Evolutionary conservation across 2,113 vertebrate species (phyloP).

Genomic region (Prochilodus magdalenae): DNA sequence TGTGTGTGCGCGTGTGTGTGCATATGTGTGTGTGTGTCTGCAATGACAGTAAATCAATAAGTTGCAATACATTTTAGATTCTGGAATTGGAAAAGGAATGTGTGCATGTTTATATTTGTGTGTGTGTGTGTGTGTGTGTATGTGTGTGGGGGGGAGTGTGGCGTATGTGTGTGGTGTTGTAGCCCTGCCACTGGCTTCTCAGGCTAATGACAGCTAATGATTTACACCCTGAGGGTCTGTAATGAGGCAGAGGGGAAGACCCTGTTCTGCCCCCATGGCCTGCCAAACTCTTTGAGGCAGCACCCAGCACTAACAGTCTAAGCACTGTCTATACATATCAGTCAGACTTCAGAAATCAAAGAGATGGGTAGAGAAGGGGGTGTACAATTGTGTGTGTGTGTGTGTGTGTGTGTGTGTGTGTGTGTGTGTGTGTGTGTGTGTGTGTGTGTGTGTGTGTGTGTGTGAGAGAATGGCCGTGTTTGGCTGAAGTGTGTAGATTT

Average conservation of each 20-base stretch:
- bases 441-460: not conserved
- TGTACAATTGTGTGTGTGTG: not conserved
- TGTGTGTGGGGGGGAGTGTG: constrained; percentile 16
- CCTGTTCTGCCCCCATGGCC: constrained; percentile 30
- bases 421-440: constrained; percentile 1
- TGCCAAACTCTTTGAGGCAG: constrained; percentile 5
- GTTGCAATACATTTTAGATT: too few species aligned
- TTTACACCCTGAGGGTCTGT: constrained; percentile 33
- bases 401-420: constrained; percentile 23
- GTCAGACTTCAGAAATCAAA: constrained; percentile 46
- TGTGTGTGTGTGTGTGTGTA: not conserved
- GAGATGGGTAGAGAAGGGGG: not conserved
- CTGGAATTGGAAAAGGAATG: too few species aligned
- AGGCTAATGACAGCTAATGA: constrained; percentile 55
- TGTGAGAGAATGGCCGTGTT: not conserved
- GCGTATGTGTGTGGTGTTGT: constrained; percentile 12
- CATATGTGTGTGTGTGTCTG: not conserved
- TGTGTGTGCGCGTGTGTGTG: not conserved
- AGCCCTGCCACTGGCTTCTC: constrained; percentile 41
- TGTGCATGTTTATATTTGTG: not conserved
- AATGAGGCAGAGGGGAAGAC: constrained; percentile 42
- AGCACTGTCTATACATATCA: constrained; percentile 27
- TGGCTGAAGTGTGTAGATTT: too few species aligned
- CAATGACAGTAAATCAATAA: too few species aligned
- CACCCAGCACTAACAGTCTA: not conserved